Evolutionary conservation across 2,888 invertebrate species (phyloP).

Genomic region (Melieria omissa): DNA sequence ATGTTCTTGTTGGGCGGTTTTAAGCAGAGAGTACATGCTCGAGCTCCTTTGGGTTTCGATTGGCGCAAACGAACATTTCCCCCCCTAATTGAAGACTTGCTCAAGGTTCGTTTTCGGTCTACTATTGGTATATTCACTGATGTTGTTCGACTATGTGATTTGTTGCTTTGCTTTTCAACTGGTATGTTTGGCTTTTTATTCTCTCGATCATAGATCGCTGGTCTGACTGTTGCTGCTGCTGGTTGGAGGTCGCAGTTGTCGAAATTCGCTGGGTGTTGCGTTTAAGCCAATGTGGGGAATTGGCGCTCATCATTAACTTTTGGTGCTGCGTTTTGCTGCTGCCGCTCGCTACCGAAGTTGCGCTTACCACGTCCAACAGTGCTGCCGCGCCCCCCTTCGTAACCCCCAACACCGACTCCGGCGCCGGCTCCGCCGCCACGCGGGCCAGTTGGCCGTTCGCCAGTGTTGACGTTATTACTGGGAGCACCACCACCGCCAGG

Average conservation of each 20-base stretch:
- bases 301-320: constrained; percentile 97
- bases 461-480: constrained; percentile 38
- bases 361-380: constrained; percentile 49
- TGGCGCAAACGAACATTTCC: too few species aligned
- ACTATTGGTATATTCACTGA: too few species aligned
- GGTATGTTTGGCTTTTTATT: constrained; percentile 41
- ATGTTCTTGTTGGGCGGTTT: not conserved
- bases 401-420: constrained; percentile 41
- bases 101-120: too few species aligned
- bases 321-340: constrained; percentile 72
- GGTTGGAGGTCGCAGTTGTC: too few species aligned
- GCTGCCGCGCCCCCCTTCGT: constrained; percentile 34
- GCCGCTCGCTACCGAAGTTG: constrained; percentile 54
- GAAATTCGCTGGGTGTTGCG: too few species aligned
- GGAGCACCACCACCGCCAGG: constrained; percentile 43
- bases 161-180: constrained; percentile 40
- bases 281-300: constrained; percentile 92
- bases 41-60: too few species aligned
- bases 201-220: too few species aligned
- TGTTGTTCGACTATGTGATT: constrained; percentile 25
- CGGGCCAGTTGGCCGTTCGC: constrained; percentile 33
- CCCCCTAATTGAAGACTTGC: too few species aligned
- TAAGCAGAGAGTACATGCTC: not conserved
- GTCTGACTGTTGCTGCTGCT: too few species aligned
- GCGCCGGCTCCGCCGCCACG: constrained; percentile 41